These are phyloP conservation scores for Aspidiotus rigidus DNA, from an alignment of 2,888 invertebrate species.

Conservation along the genomic window DNA sequence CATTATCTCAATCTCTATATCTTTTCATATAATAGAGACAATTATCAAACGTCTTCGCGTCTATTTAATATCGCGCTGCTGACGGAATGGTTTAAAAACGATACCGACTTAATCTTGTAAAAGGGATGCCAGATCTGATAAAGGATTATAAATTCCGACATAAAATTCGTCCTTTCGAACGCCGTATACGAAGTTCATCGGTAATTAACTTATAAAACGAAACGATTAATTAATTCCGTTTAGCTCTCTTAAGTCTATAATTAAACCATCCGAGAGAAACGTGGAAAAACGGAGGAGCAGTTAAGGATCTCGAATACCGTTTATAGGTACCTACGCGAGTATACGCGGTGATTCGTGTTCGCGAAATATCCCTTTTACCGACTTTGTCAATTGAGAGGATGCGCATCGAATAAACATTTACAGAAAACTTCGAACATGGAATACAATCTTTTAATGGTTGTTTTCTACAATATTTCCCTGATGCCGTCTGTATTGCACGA, in stretches of 20 bases:
- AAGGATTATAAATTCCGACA: constrained; percentile 4
- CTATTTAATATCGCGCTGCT: constrained; percentile 9
- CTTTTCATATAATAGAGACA: constrained; percentile 13
- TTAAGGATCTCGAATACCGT: too few species aligned
- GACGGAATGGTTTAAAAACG: constrained; percentile 10
- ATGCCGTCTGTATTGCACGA: not conserved
- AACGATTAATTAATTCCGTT: constrained; percentile 12
- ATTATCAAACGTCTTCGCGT: constrained; percentile 9
- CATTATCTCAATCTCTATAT: constrained; percentile 8
- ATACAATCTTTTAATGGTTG: too few species aligned
- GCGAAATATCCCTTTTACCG: not conserved
- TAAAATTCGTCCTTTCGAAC: constrained; percentile 3
- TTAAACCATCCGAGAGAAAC: constrained; percentile 2
- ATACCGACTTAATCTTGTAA: constrained; percentile 9
- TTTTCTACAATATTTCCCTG: too few species aligned
- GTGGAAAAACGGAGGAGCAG: not conserved
- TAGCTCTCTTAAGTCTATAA: not conserved
- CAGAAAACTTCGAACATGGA: too few species aligned
- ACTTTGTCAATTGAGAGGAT: not conserved
- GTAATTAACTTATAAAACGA: constrained; percentile 18
- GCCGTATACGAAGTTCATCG: constrained; percentile 3
- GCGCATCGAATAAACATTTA: too few species aligned
- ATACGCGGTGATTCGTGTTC: too few species aligned
- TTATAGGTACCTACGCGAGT: too few species aligned
- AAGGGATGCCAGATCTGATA: constrained; percentile 17